Conservation (phyloP, 2,113 vertebrate species). For the Rhinoptilus africanus region DNA sequence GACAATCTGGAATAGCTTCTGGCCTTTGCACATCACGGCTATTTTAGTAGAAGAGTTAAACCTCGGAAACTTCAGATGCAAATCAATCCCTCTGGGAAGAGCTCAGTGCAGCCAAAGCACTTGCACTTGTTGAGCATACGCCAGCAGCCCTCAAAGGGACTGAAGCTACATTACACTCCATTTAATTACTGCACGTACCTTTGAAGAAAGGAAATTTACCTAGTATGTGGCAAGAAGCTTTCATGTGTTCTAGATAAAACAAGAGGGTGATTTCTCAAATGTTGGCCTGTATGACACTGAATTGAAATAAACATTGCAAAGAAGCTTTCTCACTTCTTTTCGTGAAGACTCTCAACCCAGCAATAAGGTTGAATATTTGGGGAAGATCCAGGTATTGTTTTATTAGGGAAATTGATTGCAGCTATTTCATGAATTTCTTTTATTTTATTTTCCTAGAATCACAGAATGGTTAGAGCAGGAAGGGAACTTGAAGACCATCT, state of each 20-base stretch:
- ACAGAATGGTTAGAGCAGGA: background rate
- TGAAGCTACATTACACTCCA: background rate
- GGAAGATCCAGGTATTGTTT: background rate
- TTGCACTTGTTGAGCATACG: background rate
- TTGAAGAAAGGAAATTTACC: background rate
- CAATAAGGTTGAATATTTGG: background rate
- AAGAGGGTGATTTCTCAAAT: background rate
- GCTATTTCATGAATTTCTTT: background rate
- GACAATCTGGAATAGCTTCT: background rate
- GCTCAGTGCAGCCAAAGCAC: background rate
- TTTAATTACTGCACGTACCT: background rate
- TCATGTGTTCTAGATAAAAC: fast-evolving
- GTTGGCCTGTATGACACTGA: background rate
- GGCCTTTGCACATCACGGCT: background rate
- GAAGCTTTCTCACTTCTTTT: background rate
- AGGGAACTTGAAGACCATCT: background rate
- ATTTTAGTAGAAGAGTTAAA: background rate
- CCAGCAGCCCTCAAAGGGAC: background rate
- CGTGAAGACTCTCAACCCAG: background rate
- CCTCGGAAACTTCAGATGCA: background rate
- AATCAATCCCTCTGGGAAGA: background rate
- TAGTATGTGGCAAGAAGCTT: background rate
- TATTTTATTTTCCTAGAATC: background rate
- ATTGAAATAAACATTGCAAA: background rate
- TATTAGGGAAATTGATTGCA: background rate